Base-by-base conservation (phyloP, 2,888 invertebrate genomes). In the Arenicola marina region DNA sequence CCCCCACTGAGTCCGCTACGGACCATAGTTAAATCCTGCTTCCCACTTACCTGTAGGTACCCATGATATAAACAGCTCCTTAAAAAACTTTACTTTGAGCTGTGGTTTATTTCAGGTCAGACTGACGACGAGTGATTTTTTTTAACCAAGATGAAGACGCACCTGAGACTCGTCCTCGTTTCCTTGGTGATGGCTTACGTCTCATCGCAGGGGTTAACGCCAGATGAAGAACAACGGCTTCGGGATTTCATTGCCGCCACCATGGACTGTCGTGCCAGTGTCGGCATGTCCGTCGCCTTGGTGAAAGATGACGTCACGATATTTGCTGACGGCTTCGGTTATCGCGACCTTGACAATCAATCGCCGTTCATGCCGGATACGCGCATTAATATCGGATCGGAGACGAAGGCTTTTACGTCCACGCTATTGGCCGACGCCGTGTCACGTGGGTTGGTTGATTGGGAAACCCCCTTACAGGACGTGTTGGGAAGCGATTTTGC, bases 331-430 rank as follows among this genome's bases (percentile, higher is more conserved):
- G 74, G 75, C 11, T 77, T 74, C 56, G 77, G 78, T 2, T 57
- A 67, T 38, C 59, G 70, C 7, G 72, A 78, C 57, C 51, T 73
- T 4, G 72, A 73, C 32, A 64, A 61, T 18, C 51, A 54, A 4
- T 64, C 51, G 2, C 62, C 66, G 24, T 73, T 73, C 4, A 71
- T 70, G 7, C 62, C 67, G 4, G 62, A 71, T n/a, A 74, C 76
- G 2, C 65, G 68, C 53, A 76, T 77, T 51, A 75, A 73, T 56
- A 75, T 77, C 1, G 78, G 76, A 33, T 77, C 77, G 0, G 62
- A 74, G 32, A 77, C 77, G 1, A 78, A 78, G 59, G 75, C 78
- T 2, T 78, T 78, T 54, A 78, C 78, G 1, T 66, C 74, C 15
- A 68, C 75, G 15, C 32, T 77, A 3, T 56, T 75, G 21, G 75